A percentile compares a stretch with the other conserved stretches of the same genome.
These are phyloP conservation scores for Holacanthus passer DNA, from an alignment of 2,113 vertebrate species.

Conservation along the genomic window DNA sequence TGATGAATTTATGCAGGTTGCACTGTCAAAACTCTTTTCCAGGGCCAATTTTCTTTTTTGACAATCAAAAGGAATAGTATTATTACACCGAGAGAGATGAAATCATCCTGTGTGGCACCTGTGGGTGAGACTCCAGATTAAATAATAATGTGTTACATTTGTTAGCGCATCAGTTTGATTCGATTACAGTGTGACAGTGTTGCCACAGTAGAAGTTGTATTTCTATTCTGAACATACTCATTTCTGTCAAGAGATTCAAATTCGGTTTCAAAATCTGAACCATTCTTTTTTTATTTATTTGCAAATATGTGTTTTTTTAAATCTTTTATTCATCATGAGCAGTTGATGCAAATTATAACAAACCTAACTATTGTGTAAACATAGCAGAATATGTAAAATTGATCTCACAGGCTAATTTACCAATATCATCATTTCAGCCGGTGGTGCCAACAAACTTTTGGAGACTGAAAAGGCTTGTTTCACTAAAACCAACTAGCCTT, in stretches of 20 bases:
- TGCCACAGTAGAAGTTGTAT: neutral
- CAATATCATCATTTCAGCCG: neutral
- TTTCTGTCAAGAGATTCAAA: neutral
- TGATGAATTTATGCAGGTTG: constrained; percentile 8
- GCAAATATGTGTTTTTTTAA: neutral
- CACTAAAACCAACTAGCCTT: constrained; percentile 4
- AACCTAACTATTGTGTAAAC: neutral
- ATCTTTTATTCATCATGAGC: neutral
- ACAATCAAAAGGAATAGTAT: constrained; percentile 12
- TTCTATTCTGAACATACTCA: neutral
- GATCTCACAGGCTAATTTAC: neutral
- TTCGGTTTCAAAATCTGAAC: neutral
- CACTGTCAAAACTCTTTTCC: constrained; percentile 7
- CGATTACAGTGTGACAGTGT: constrained; percentile 25
- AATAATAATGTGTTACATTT: constrained; percentile 21
- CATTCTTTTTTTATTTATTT: neutral
- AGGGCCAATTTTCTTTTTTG: constrained; percentile 22
- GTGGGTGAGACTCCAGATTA: constrained; percentile 18
- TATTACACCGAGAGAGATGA: neutral
- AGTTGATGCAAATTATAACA: neutral
- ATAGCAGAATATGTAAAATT: neutral
- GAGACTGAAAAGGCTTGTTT: constrained; percentile 10
- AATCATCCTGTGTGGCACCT: constrained; percentile 20
- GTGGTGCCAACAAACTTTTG: constrained; percentile 1
- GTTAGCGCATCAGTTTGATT: constrained; percentile 6